A percentile compares a stretch with the other conserved stretches of the same genome.
phyloP scores from a whole-genome alignment of 2,113 vertebrate species.

The Hypanus sabinus region DNA sequence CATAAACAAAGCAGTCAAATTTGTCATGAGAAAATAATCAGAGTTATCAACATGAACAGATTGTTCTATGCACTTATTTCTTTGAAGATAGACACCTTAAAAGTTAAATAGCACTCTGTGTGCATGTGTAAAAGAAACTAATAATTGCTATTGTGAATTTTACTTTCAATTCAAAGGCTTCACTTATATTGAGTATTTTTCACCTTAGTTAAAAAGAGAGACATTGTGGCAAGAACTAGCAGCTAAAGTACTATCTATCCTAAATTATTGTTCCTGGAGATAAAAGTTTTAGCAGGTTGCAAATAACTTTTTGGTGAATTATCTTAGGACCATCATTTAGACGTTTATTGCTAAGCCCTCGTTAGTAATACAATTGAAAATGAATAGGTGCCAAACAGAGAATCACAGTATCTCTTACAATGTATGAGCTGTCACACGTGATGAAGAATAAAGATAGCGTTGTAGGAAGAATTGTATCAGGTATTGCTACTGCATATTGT shows the following conservation, averaged over 20 bases:
- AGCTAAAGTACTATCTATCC: neutral
- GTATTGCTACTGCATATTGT: neutral
- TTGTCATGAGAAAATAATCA: neutral
- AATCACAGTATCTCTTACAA: neutral
- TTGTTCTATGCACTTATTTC: neutral
- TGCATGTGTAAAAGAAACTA: neutral
- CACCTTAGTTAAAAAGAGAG: neutral
- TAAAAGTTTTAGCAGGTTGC: neutral
- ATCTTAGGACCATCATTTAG: neutral
- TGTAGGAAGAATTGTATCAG: neutral
- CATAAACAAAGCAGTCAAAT: neutral
- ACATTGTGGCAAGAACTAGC: neutral
- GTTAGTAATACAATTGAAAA: neutral
- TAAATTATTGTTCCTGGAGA: neutral
- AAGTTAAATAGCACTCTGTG: neutral
- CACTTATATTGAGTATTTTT: neutral
- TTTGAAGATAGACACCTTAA: neutral
- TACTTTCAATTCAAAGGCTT: neutral
- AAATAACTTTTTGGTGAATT: neutral
- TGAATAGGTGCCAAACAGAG: neutral
- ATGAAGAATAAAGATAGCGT: neutral
- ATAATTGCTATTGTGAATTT: neutral
- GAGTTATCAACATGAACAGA: neutral
- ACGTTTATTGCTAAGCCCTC: neutral
- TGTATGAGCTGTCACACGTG: neutral